Evolutionary conservation across 2,888 invertebrate species (phyloP).

Genomic region (Ceriagrion tenellum): DNA sequence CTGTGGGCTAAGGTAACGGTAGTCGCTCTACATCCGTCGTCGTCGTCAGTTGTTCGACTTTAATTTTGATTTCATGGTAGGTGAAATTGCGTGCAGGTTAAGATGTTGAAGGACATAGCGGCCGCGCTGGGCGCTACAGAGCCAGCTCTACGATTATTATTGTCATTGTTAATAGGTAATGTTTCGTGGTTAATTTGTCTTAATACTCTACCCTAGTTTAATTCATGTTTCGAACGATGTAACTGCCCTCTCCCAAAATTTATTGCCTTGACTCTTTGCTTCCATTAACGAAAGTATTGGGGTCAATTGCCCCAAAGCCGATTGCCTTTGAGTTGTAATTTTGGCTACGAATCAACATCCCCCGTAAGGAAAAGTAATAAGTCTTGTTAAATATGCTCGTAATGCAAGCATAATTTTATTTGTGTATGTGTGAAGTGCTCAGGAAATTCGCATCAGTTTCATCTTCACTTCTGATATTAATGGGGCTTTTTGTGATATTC

Average conservation of each 20-base stretch:
- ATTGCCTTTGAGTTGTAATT: background rate
- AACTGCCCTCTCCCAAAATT: background rate
- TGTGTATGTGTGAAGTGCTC: too few relatives aligned
- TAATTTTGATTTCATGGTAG: background rate
- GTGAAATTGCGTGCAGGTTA: background rate
- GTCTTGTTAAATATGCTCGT: too few relatives aligned
- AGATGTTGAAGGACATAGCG: conserved; percentile 76
- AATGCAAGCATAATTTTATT: too few relatives aligned
- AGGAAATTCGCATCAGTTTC: background rate
- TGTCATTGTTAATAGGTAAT: conserved; percentile 83
- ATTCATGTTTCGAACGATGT: background rate
- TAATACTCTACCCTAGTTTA: background rate
- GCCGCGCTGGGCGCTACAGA: conserved; percentile 81
- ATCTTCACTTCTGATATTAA: background rate
- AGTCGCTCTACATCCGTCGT: background rate
- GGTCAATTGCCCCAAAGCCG: background rate
- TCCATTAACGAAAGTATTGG: background rate
- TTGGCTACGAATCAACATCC: too few relatives aligned
- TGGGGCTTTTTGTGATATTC: background rate
- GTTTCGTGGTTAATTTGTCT: conserved; percentile 70
- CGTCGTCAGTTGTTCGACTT: conserved; percentile 30
- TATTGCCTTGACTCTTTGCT: background rate
- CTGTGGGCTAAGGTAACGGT: too few relatives aligned
- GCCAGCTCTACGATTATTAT: conserved; percentile 83
- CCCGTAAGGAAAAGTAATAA: too few relatives aligned